A percentile compares a stretch with the other conserved stretches of the same genome.
phyloP scores from a whole-genome alignment of 2,113 vertebrate genomes.

The Corvus hawaiiensis region DNA sequence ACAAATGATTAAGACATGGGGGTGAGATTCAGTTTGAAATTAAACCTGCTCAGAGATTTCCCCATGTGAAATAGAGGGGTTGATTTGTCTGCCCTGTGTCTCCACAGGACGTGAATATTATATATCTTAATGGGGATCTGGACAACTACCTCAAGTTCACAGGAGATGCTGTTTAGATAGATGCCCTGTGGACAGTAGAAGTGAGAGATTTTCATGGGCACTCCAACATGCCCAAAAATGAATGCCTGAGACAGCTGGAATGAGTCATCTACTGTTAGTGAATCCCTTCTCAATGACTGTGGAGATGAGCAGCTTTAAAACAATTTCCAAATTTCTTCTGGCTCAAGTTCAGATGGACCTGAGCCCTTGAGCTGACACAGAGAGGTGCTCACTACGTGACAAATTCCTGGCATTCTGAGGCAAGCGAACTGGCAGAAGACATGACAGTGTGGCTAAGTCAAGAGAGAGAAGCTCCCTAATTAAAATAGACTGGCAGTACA shows the following conservation, averaged over 20 bases:
- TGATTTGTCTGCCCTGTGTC: neutral
- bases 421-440: neutral
- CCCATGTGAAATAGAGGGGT: fast-evolving
- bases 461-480: neutral
- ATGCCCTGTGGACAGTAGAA: neutral
- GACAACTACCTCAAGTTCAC: neutral
- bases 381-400: neutral
- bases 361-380: neutral
- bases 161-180: neutral
- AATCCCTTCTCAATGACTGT: neutral
- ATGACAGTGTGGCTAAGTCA: neutral
- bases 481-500: neutral
- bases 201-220: neutral
- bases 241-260: neutral
- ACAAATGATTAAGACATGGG: neutral
- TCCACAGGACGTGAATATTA: neutral
- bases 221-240: neutral
- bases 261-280: neutral
- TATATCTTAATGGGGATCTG: neutral
- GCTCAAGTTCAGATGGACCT: neutral
- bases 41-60: neutral
- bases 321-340: neutral
- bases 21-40: neutral
- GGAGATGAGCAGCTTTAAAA: neutral
- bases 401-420: neutral